Base-by-base conservation (phyloP, 2,797 vertebrate genomes). In the Psittacula derbiana region DNA sequence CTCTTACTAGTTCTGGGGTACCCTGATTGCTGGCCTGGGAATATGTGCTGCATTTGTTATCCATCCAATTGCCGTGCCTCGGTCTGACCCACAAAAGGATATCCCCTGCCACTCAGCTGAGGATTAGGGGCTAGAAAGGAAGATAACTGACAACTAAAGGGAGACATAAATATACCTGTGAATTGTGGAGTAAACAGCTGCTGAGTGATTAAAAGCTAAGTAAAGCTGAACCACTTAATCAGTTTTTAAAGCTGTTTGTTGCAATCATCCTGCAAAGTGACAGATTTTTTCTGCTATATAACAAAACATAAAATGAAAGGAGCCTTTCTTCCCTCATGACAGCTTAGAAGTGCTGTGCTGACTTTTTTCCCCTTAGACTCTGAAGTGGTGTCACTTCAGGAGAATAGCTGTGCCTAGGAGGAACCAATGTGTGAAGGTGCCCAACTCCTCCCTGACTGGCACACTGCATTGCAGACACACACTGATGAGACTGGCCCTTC, bases 191-290 rank as follows among this genome's bases (percentile, higher is more conserved):
- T 91, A 96, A 97, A 97, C 83, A 93, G 81, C 74, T 97, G 96
- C 85, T 71, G 93, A 88, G 85, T 95, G 95, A 97, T 95, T 97
- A 97, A 96, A 91, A 91, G 80, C 81, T 83, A 95, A 96, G 92
- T 93, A 95, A 97, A 96, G 52, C 31, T 40, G 91, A 96, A 95
- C 80, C 40, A 89, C 76, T 97, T 95, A 93, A 82, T 95, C 89
- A 58, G 65, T 92, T 96, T 97, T 94, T 79, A 92, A 95, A 96
- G 90, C 86, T 93, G 83, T 96, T 97, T 94, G 78, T 96, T 97
- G 92, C 65, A 82, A 80, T 76, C 80, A 92, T 90, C 74, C 88
- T 95, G 94, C 36, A 85, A 95, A 95, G 80, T 92, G 94, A 72
- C 92, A 96, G 94, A 89, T 95, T 86, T 97, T 97, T 95, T 94